Conservation (phyloP, 2,797 vertebrate genomes). For the Linurgus olivaceus region DNA sequence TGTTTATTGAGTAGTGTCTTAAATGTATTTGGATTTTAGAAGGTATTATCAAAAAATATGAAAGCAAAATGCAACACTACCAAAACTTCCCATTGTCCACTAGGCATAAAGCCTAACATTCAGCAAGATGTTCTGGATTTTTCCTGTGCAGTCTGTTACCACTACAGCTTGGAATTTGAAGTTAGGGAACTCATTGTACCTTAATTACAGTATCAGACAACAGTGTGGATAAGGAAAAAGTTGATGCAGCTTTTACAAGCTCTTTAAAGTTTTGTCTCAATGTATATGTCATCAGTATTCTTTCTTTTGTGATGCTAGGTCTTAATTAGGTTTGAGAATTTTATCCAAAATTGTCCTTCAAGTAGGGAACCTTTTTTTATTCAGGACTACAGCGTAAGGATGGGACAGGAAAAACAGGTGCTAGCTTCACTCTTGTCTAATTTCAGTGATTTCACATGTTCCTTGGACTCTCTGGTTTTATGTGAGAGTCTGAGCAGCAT, state of each 20-base stretch:
- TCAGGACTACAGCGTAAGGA: neutral
- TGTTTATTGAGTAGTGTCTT: neutral
- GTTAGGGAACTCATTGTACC: neutral
- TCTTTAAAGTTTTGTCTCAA: constrained; percentile 36
- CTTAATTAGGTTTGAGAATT: neutral
- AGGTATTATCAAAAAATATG: neutral
- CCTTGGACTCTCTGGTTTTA: neutral
- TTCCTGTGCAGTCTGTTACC: neutral
- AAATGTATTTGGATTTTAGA: neutral
- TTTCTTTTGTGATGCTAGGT: neutral
- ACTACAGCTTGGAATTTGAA: neutral
- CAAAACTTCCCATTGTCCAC: neutral
- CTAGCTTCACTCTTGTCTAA: neutral
- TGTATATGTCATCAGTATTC: neutral
- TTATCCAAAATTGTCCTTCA: neutral
- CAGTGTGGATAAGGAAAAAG: neutral
- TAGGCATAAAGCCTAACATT: neutral
- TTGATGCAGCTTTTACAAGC: neutral
- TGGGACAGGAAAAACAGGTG: neutral
- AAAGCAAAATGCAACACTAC: neutral
- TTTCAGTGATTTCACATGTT: neutral
- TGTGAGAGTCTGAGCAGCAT: neutral
- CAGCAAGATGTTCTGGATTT: neutral
- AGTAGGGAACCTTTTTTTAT: neutral
- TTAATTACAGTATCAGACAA: neutral